Evolutionary conservation across 1,140 invertebrate species (phyloP), one percentile per base, ranked within the genome.

Genomic region (Magallana angulata): DNA sequence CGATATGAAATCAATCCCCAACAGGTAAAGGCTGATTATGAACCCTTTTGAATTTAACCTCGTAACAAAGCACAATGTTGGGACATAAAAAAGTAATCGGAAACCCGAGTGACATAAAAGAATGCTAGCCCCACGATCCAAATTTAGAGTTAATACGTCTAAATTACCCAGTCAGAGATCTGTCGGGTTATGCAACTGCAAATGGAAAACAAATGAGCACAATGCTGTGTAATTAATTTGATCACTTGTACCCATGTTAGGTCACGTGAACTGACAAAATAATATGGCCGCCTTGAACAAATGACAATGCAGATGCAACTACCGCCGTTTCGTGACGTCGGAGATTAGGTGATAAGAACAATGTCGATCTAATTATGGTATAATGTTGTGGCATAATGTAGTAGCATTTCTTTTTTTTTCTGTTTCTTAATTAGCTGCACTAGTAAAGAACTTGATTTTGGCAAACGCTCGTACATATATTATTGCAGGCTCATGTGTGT

Each of bases 61-160:
- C 68, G 24, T 76, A 76, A 76, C 68, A 76, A 76, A 30, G 68
- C 68, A 76, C 68, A 76, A 76, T 76, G 68, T 76, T 76, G 4
- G 4, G 12, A 76, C 68, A 76, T 76, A 76, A 76, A 76, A 76
- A 18, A 30, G 68, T 76, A 76, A 76, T 36, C 24, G 36, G 68
- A 76, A 30, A 76, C 68, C 68, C 36, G 24, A 76, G 36, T 76
- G 68, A 76, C 68, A 76, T 76, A 76, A 76, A 76, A 24, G 24
- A 76, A 76, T 76, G 68, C 68, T 12, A 76, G 36, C 24, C 36
- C 36, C 11, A 8, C 68, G 24, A 24, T 76, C 68, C 68, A 30
- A 48, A 76, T 76, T 76, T 76, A 76, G 68, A 76, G 68, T 76
- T 76, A 76, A 76, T 76, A 30, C 68, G 68, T 76, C 68, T 76